Base-by-base conservation (phyloP, 2,113 vertebrate species). In the Pithys albifrons region DNA sequence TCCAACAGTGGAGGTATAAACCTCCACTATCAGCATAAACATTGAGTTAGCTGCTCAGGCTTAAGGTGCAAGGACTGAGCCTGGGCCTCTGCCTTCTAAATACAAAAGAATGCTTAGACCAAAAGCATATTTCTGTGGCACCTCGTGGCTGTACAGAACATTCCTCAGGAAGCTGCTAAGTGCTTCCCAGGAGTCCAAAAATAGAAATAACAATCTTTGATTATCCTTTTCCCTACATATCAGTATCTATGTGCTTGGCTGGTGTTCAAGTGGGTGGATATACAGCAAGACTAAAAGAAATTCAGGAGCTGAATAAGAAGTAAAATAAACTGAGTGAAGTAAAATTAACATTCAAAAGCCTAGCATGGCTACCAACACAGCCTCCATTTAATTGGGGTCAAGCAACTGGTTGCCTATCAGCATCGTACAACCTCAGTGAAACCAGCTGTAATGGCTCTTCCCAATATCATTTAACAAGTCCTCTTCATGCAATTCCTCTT, bases 111-210 rank as follows among this genome's bases (percentile, higher is more conserved):
- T 65, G 73, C 48, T 72, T 71, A 85, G 62, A 67, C 23, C 18
- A n/a, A 79, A 84, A 62, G 70, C 81, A 54, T 88, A 85, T 69
- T 75, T 95, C 74, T 92, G 61, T 74, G 83, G 72, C 43, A 31
- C 57, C 83, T 94, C 77, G 39, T 27, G 81, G 70, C 84, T 54
- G 49, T 85, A 85, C 35, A 88, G 54, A 94, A 74, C 93, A 96
- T 96, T 96, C 87, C 84, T 91, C 89, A 85, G 94, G 81, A 96
- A 95, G 87, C 55, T 78, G 87, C 74, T 85, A 96, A 96, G 93
- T 91, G 89, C 81, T 93, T 95, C 87, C 74, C 89, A 93, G 59
- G 87, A 89, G 37, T 46, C 85, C 5, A 89, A 94, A 96, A 94
- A 95, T 66, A 95, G 96, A 94, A 94, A 75, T 54, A 87, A 72